Evolutionary conservation across 2,113 vertebrate genomes (phyloP).

Genomic region (Sturnus vulgaris): DNA sequence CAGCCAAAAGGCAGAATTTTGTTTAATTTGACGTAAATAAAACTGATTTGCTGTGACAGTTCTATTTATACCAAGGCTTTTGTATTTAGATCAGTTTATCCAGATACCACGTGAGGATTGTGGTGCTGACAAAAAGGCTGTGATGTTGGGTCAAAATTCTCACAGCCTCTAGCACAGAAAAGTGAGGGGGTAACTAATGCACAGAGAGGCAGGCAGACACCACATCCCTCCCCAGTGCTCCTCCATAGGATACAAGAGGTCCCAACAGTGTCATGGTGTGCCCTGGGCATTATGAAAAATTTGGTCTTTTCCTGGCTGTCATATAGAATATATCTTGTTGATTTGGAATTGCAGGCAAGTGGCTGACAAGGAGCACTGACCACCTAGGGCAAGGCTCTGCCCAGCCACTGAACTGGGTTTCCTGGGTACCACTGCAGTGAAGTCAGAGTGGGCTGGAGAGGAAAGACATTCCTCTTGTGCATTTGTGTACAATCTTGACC

Average conservation of each 20-base stretch:
- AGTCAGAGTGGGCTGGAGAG: not conserved
- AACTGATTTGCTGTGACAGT: not conserved
- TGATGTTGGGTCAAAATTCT: not conserved
- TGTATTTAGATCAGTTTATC: not conserved
- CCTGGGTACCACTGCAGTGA: not conserved
- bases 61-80: not conserved
- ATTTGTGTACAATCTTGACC: not conserved
- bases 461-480: not conserved
- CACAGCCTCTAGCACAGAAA: not conserved
- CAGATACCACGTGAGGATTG: not conserved
- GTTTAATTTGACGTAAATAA: slow-evolving; percentile 22
- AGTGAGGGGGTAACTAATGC: not conserved
- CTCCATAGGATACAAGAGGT: not conserved
- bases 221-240: fast-evolving
- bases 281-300: not conserved
- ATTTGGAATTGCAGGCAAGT: not conserved
- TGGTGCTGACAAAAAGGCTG: not conserved
- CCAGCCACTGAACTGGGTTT: not conserved
- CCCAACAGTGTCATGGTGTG: not conserved
- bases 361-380: not conserved
- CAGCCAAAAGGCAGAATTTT: slow-evolving; percentile 32
- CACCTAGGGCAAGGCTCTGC: not conserved
- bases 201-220: not conserved
- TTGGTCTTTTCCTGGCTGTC: not conserved
- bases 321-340: not conserved